These are phyloP conservation scores for Patiria miniata DNA, from an alignment of 35 echinoderm and acorn worm genomes.

Conservation along the genomic window DNA sequence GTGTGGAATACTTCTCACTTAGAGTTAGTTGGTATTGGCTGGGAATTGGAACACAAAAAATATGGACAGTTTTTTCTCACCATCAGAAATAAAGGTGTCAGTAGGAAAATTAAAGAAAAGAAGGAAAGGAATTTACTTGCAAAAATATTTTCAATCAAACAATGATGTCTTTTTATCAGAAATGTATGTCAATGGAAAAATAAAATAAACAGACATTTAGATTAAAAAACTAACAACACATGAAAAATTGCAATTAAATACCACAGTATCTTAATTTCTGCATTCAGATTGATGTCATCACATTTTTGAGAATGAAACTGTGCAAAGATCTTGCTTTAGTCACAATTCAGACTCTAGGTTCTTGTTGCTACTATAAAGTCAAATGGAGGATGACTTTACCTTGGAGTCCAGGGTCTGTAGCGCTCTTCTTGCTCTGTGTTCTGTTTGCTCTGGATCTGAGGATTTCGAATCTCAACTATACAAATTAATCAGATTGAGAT, in stretches of 20 bases:
- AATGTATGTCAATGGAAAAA: too few species aligned
- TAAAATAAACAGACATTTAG: too few species aligned
- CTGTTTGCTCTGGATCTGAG: constrained; percentile 81
- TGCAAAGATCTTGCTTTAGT: too few species aligned
- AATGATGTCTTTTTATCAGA: too few species aligned
- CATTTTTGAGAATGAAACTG: too few species aligned
- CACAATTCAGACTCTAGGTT: too few species aligned
- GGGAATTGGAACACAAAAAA: not conserved
- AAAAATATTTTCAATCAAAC: too few species aligned
- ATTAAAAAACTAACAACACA: too few species aligned
- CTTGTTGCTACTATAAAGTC: too few species aligned
- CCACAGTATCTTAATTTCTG: too few species aligned
- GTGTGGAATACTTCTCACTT: constrained; percentile 80
- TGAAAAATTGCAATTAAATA: too few species aligned
- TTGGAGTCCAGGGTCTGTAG: constrained; percentile 80
- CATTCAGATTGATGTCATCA: too few species aligned
- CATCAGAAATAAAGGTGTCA: not conserved
- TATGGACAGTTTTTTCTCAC: not conserved
- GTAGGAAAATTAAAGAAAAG: not conserved
- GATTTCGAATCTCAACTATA: constrained; percentile 79
- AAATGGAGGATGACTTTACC: constrained; percentile 19
- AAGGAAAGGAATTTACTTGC: not conserved
- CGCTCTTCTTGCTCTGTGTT: constrained; percentile 80
- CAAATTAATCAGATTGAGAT: not conserved
- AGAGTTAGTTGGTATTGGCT: constrained; percentile 81